Percentiles rank a stretch among this genome's conserved stretches.
phyloP scores from a whole-genome alignment of 2,113 vertebrate species.

The Origma solitaria region DNA sequence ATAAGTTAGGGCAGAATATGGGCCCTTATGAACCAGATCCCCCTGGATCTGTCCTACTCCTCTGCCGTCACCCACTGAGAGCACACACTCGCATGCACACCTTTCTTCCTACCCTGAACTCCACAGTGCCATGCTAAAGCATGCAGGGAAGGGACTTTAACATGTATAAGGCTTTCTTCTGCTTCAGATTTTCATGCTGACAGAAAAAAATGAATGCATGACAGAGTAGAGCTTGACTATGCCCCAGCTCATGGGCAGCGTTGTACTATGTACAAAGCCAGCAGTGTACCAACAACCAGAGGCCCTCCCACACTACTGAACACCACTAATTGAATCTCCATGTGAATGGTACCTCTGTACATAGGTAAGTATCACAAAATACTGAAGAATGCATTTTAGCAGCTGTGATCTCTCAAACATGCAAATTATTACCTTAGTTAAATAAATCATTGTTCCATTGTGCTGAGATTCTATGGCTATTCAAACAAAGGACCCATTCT shows the following conservation, averaged over 20 bases:
- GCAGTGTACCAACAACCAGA: neutral
- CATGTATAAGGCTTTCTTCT: neutral
- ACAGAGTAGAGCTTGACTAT: neutral
- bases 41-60: neutral
- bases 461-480: neutral
- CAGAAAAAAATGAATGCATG: neutral
- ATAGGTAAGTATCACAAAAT: neutral
- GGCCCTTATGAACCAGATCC: rapidly evolving
- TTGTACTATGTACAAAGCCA: neutral
- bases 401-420: neutral
- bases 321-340: neutral
- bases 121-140: neutral
- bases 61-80: neutral
- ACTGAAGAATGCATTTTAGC: neutral
- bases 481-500: neutral
- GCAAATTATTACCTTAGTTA: neutral
- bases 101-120: neutral
- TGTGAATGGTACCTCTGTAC: neutral
- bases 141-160: neutral
- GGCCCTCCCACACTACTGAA: neutral
- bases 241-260: neutral
- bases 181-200: neutral
- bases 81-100: rapidly evolving
- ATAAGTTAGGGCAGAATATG: neutral
- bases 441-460: neutral